Conservation (phyloP, 2,113 vertebrate genomes). For the Corythaixoides concolor region DNA sequence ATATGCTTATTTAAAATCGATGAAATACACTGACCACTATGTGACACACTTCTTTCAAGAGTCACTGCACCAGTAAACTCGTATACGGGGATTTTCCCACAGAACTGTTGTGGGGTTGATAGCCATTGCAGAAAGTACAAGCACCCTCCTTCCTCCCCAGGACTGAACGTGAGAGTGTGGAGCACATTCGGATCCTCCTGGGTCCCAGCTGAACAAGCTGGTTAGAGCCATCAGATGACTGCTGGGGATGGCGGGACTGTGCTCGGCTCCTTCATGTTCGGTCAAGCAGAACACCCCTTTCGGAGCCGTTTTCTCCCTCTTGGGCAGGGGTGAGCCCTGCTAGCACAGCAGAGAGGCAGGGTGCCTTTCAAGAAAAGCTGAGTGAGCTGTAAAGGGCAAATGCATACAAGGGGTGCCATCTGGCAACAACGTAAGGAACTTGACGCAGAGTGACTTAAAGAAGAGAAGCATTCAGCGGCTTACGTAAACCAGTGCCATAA, state of each 20-base stretch:
- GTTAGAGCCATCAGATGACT: neutral
- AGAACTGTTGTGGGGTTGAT: fast-evolving
- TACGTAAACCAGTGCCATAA: constrained; percentile 18
- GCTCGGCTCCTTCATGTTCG: neutral
- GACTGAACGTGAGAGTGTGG: fast-evolving
- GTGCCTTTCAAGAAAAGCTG: neutral
- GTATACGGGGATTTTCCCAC: fast-evolving
- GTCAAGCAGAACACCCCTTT: neutral
- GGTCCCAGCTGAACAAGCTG: fast-evolving
- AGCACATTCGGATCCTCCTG: neutral
- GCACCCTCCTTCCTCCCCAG: neutral
- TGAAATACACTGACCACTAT: neutral
- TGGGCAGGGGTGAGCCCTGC: neutral
- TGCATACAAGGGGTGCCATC: neutral
- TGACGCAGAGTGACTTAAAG: neutral
- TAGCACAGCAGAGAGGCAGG: neutral
- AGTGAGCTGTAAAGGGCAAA: neutral
- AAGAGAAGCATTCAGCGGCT: neutral
- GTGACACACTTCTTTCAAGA: neutral
- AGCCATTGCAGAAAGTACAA: neutral
- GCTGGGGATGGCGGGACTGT: fast-evolving
- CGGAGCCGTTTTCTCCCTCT: neutral
- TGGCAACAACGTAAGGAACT: neutral
- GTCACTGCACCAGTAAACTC: neutral
- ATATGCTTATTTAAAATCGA: neutral